Percentiles rank a stretch among this genome's conserved stretches.
Conservation (phyloP, 2,888 invertebrate species). For the Drosophila dives region DNA sequence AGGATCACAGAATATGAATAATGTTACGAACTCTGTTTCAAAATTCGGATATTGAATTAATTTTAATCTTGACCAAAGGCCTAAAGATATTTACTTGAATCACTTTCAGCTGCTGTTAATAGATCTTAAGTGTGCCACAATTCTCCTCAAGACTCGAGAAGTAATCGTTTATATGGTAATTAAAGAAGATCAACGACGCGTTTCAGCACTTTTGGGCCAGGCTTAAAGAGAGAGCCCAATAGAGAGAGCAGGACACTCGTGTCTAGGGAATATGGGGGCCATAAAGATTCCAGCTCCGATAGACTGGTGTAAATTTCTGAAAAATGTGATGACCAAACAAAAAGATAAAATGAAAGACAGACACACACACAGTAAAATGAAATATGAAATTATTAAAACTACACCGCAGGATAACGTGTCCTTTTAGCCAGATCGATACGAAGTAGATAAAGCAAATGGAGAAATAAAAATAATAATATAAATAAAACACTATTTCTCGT, state of each 20-base stretch:
- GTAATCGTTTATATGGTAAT: slow-evolving; percentile 62
- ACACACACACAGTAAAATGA: slow-evolving; percentile 31
- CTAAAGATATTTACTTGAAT: neutral
- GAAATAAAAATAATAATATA: slow-evolving; percentile 49
- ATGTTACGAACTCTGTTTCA: neutral
- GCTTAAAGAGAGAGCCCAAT: neutral
- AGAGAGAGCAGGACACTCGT: neutral
- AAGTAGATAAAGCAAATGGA: slow-evolving; percentile 38
- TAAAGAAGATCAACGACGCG: slow-evolving; percentile 66
- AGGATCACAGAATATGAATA: neutral
- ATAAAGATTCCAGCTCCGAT: slow-evolving; percentile 55
- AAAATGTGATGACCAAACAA: slow-evolving; percentile 80
- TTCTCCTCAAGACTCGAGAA: neutral
- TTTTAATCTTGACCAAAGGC: neutral
- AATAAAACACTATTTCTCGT: slow-evolving; percentile 18
- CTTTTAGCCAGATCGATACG: slow-evolving; percentile 42
- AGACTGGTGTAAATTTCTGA: slow-evolving; percentile 73
- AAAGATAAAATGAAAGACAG: slow-evolving; percentile 53
- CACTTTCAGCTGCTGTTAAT: slow-evolving; percentile 8
- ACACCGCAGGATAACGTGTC: slow-evolving; percentile 50
- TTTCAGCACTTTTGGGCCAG: slow-evolving; percentile 59
- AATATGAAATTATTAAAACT: slow-evolving; percentile 80
- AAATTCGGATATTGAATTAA: neutral
- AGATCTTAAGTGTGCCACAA: neutral
- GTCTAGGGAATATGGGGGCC: slow-evolving; percentile 2